Conservation (phyloP, 2,888 invertebrate species). For the Ochropacha duplaris region DNA sequence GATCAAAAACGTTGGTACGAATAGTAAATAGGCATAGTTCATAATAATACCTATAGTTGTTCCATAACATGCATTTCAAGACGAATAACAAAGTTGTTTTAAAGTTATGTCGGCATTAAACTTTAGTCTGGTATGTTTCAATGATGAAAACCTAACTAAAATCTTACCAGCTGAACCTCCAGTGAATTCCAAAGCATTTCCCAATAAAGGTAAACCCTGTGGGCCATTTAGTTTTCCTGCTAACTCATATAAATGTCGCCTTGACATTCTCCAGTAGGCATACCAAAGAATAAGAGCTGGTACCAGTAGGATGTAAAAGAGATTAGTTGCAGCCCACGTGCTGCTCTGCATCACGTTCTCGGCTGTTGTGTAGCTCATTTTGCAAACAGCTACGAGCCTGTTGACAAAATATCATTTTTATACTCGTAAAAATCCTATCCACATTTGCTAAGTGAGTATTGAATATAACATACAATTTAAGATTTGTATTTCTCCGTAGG, state of each 20-base stretch:
- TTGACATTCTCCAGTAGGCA: conserved; percentile 89
- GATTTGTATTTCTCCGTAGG: background rate
- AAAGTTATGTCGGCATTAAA: too few species aligned
- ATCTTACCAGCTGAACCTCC: conserved; percentile 88
- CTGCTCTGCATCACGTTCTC: conserved; percentile 68
- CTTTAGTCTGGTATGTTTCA: background rate
- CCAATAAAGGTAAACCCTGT: conserved; percentile 87
- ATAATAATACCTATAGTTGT: too few species aligned
- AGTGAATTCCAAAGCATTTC: conserved; percentile 88
- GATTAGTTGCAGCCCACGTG: conserved; percentile 84
- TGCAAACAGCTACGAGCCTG: conserved; percentile 8
- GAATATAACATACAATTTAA: background rate
- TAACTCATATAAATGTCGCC: conserved; percentile 87
- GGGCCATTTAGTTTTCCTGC: conserved; percentile 90
- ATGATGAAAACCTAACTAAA: too few species aligned
- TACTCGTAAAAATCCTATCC: too few species aligned
- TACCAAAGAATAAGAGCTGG: conserved; percentile 88
- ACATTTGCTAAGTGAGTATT: too few species aligned
- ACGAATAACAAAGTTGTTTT: too few species aligned
- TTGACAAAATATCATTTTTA: conserved; percentile 12
- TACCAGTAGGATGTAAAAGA: conserved; percentile 88
- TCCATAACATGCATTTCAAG: too few species aligned
- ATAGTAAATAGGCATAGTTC: too few species aligned
- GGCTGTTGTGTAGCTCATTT: conserved; percentile 70
- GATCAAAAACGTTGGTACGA: too few species aligned